These are phyloP conservation scores for Varecia variegata DNA, from an alignment of 2,797 vertebrate genomes.

Conservation along the genomic window DNA sequence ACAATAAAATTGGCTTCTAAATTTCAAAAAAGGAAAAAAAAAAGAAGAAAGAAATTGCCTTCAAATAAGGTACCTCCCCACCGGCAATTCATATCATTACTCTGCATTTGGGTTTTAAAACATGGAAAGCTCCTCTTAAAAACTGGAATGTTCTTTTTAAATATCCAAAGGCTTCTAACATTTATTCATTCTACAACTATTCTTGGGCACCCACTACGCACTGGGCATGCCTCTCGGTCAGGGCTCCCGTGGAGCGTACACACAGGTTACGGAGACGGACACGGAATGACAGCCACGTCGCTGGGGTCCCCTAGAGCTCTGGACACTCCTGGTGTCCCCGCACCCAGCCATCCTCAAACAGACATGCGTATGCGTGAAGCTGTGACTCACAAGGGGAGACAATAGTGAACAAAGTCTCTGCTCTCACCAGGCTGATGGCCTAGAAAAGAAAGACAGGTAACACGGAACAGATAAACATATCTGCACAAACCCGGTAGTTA, in stretches of 20 bases:
- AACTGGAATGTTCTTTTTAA: not conserved
- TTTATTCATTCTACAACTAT: not conserved
- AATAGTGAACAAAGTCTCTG: not conserved
- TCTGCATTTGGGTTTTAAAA: not conserved
- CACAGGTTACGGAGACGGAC: not conserved
- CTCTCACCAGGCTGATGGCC: not conserved
- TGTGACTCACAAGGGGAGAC: not conserved
- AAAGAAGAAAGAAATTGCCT: not conserved
- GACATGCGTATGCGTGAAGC: not conserved
- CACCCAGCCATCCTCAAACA: not conserved
- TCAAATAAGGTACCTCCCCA: not conserved
- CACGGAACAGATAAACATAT: not conserved
- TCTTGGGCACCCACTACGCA: not conserved
- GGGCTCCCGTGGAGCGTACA: not conserved
- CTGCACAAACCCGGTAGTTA: not conserved
- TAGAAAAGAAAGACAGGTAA: not conserved
- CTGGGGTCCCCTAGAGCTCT: not conserved
- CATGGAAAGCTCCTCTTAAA: not conserved
- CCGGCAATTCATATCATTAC: not conserved
- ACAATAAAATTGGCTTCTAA: not conserved
- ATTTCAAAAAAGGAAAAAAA: not conserved
- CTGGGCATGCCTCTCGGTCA: not conserved
- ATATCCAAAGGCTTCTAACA: not conserved
- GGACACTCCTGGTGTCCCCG: not conserved
- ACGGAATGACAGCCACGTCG: not conserved